Percentiles rank a stretch among this genome's conserved stretches.
Conservation (phyloP, 2,797 vertebrate genomes). For the Poecile montanus region DNA sequence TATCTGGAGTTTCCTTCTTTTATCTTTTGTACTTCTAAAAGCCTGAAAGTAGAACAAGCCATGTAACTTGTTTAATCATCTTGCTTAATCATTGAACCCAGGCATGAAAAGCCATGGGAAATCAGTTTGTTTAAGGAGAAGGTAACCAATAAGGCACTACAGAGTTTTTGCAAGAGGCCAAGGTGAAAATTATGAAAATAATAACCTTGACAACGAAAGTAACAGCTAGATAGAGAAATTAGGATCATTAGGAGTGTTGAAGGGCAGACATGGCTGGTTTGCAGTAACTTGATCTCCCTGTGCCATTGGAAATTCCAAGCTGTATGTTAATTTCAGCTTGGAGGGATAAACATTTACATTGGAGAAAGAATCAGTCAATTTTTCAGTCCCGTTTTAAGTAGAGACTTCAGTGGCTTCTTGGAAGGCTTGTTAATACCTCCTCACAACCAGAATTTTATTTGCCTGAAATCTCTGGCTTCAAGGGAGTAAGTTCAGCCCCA, state of each 20-base stretch:
- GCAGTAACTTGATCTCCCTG: not conserved
- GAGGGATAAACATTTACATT: not conserved
- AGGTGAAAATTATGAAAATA: not conserved
- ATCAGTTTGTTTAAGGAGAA: not conserved
- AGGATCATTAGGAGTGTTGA: not conserved
- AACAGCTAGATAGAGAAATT: not conserved
- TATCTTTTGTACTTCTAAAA: not conserved
- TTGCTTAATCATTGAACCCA: not conserved
- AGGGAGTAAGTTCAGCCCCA: not conserved
- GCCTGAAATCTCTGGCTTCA: not conserved
- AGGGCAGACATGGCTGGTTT: not conserved
- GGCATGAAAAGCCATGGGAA: not conserved
- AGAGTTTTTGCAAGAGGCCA: not conserved
- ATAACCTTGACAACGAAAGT: not conserved
- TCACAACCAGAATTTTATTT: not conserved
- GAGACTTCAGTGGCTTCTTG: not conserved
- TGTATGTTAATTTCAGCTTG: not conserved
- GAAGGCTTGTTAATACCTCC: not conserved
- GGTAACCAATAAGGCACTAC: fast-evolving
- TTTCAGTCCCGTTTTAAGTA: not conserved
- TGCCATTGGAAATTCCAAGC: not conserved
- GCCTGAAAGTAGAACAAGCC: not conserved
- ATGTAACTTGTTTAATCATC: not conserved
- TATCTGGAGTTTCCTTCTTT: not conserved
- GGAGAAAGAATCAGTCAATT: not conserved